Percentiles rank a stretch among this genome's conserved stretches.
Conservation (phyloP, 2,797 vertebrate species). For the Paramormyrops hopkinsi region DNA sequence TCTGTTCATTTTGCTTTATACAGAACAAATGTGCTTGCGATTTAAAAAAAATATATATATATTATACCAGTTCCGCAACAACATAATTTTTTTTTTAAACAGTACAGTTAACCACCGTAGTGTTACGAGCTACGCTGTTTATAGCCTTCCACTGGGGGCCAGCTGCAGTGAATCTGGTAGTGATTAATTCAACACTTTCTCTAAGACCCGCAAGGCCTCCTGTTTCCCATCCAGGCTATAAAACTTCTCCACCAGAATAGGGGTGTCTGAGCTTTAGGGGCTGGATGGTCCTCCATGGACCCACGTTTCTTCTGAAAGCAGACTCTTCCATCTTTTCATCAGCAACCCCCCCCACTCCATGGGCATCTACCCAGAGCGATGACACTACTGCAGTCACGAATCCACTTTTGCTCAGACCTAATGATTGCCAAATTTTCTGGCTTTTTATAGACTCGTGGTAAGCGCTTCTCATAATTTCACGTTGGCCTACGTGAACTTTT, state of each 20-base stretch:
- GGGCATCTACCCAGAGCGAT: not conserved
- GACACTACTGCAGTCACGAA: constrained; percentile 10
- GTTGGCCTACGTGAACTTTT: constrained; percentile 8
- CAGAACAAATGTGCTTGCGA: not conserved
- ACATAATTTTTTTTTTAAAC: not conserved
- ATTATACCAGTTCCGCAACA: not conserved
- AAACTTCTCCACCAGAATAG: not conserved
- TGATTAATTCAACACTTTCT: not conserved
- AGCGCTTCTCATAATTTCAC: not conserved
- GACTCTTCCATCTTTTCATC: not conserved
- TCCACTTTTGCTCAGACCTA: not conserved
- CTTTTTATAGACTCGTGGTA: constrained; percentile 16
- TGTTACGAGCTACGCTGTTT: not conserved
- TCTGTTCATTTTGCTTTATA: not conserved
- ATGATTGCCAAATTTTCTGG: not conserved
- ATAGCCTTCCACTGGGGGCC: not conserved
- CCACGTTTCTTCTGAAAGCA: not conserved
- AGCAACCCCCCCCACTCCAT: not conserved
- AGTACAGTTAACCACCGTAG: not conserved
- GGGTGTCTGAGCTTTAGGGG: not conserved
- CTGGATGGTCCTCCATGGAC: not conserved
- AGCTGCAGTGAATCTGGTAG: not conserved
- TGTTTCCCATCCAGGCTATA: not conserved
- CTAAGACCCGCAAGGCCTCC: not conserved
- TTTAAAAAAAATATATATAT: not conserved